Percentiles rank a stretch among this genome's conserved stretches.
Conservation (phyloP, 2,113 vertebrate species). For the Peromyscus californicus region DNA sequence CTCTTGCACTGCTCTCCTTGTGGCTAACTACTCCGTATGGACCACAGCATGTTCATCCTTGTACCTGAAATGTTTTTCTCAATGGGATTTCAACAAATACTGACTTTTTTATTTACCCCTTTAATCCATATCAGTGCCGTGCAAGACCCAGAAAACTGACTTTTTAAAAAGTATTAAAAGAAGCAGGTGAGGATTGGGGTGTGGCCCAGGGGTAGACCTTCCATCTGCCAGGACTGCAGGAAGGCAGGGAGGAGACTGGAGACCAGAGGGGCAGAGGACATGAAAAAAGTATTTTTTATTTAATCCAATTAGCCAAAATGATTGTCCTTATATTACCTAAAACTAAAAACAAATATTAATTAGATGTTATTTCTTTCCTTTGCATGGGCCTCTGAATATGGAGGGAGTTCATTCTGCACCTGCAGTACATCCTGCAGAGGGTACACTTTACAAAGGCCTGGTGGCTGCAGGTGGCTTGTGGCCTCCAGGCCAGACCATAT, state of each 20-base stretch:
- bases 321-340: neutral
- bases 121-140: neutral
- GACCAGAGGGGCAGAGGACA: neutral
- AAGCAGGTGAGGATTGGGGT: neutral
- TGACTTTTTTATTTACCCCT: too few relatives aligned
- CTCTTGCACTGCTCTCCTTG: neutral
- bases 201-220: neutral
- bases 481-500: neutral
- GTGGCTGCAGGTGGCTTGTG: neutral
- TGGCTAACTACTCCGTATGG: neutral
- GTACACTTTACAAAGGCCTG: too few relatives aligned
- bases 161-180: neutral
- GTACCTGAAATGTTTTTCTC: neutral
- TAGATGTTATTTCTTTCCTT: neutral
- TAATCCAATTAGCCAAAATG: conserved; percentile 24
- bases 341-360: neutral
- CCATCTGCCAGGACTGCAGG: neutral
- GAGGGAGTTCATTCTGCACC: neutral
- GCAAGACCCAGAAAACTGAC: neutral
- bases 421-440: neutral
- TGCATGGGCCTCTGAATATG: neutral
- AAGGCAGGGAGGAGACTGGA: neutral
- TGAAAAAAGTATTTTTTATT: conserved; percentile 12
- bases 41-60: neutral
- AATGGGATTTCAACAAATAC: neutral